Conservation (phyloP, 1,140 invertebrate genomes). For the Papilio polytes region DNA sequence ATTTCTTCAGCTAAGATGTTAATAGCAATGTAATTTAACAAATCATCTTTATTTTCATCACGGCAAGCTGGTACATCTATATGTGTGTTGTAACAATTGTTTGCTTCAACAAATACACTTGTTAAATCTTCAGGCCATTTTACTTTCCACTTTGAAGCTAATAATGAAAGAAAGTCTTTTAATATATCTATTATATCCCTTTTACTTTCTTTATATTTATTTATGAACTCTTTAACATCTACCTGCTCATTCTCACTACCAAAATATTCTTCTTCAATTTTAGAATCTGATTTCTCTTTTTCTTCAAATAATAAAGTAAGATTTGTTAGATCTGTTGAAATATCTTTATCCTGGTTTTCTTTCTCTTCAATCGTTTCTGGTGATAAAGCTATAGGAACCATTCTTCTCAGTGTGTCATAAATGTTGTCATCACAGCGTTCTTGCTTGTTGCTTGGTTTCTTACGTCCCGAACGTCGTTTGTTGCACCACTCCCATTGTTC, state of each 20-base stretch:
- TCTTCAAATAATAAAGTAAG: constrained; percentile 86
- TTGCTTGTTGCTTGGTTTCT: constrained; percentile 77
- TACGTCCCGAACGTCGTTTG: constrained; percentile 88
- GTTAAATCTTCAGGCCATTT: constrained; percentile 87
- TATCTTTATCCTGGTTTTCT: constrained; percentile 81
- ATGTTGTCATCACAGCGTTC: constrained; percentile 84
- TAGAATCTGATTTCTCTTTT: constrained; percentile 73
- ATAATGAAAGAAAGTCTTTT: constrained; percentile 84
- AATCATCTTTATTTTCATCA: constrained; percentile 78
- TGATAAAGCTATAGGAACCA: constrained; percentile 72
- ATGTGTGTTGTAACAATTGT: constrained; percentile 83
- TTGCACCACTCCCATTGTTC: constrained; percentile 90
- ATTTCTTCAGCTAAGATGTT: constrained; percentile 88
- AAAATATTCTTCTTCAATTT: constrained; percentile 84
- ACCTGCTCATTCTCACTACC: constrained; percentile 85
- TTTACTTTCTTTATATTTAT: constrained; percentile 79
- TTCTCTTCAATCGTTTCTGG: constrained; percentile 70
- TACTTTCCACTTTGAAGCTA: constrained; percentile 85
- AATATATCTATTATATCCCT: constrained; percentile 87
- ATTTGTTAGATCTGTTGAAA: constrained; percentile 87
- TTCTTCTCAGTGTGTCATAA: constrained; percentile 88
- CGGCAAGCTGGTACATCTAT: constrained; percentile 84
- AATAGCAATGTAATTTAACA: constrained; percentile 84
- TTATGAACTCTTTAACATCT: constrained; percentile 87
- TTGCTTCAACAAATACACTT: constrained; percentile 86